Percentiles rank a stretch among this genome's conserved stretches.
Evolutionary conservation across 2,113 vertebrate species (phyloP).

Genomic region (Pionites leucogaster): DNA sequence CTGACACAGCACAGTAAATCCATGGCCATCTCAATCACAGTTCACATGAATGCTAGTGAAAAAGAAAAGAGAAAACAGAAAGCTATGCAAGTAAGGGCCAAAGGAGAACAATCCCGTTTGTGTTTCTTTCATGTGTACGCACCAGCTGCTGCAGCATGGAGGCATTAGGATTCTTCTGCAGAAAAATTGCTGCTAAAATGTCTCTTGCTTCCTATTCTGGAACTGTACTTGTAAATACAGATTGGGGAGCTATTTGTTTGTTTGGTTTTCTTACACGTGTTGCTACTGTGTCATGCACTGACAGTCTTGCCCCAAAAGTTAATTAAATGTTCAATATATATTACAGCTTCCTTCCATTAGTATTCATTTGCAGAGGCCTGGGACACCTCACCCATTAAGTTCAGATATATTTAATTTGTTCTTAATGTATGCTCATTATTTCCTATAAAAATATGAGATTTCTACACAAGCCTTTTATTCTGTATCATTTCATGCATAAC

Average conservation of each 20-base stretch:
- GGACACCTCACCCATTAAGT: conserved; percentile 38
- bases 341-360: conserved; percentile 30
- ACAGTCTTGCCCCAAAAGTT: conserved; percentile 36
- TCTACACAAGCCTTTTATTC: conserved; percentile 38
- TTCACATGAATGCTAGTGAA: background rate
- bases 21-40: background rate
- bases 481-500: conserved; percentile 20
- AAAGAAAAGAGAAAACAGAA: background rate
- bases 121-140: background rate
- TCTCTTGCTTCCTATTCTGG: background rate
- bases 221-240: background rate
- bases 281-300: background rate
- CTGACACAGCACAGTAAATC: background rate
- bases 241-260: background rate
- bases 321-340: conserved; percentile 49
- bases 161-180: background rate
- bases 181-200: background rate
- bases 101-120: background rate
- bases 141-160: background rate
- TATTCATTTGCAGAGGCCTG: conserved; percentile 42
- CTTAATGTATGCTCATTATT: conserved; percentile 56
- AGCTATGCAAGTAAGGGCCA: background rate
- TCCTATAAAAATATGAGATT: conserved; percentile 34
- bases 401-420: conserved; percentile 47
- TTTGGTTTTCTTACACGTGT: background rate